Evolutionary conservation across 1,140 invertebrate genomes (phyloP).

Genomic region (Ceratosolen fusciceps): DNA sequence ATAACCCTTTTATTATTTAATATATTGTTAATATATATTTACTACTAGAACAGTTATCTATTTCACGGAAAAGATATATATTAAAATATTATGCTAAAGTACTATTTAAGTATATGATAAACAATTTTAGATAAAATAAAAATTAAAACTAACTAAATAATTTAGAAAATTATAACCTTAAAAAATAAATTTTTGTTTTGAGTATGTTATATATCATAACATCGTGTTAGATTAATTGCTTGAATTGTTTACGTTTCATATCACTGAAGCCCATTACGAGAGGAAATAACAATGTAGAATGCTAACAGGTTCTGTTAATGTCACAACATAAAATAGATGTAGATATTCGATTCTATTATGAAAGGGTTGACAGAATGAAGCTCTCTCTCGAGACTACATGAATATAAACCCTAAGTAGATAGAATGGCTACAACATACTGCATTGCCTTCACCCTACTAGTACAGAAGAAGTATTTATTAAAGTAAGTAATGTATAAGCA

Average conservation of each 20-base stretch:
- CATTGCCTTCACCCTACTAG: too few relatives aligned
- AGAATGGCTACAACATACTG: not conserved
- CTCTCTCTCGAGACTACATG: constrained; percentile 40
- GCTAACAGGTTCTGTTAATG: constrained; percentile 59
- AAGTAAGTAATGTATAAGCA: too few relatives aligned
- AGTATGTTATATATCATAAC: constrained; percentile 43
- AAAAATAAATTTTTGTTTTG: constrained; percentile 25
- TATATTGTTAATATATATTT: too few relatives aligned
- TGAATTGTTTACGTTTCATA: constrained; percentile 34
- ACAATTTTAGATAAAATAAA: not conserved
- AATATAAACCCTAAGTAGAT: constrained; percentile 42
- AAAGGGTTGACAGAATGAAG: constrained; percentile 58
- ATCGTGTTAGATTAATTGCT: constrained; percentile 46
- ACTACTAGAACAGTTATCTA: too few relatives aligned
- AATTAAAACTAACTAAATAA: constrained; percentile 30
- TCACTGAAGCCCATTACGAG: constrained; percentile 27
- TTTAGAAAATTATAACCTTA: not conserved
- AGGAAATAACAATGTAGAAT: constrained; percentile 48
- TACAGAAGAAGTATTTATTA: too few relatives aligned
- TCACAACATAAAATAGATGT: constrained; percentile 58
- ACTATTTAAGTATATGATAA: too few relatives aligned
- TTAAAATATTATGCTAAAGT: too few relatives aligned
- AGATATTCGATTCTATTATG: constrained; percentile 60
- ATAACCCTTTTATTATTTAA: too few relatives aligned
- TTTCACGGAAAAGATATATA: too few relatives aligned